These are phyloP conservation scores for Myiotriccus ornatus DNA, from an alignment of 2,797 vertebrate species.

Conservation along the genomic window DNA sequence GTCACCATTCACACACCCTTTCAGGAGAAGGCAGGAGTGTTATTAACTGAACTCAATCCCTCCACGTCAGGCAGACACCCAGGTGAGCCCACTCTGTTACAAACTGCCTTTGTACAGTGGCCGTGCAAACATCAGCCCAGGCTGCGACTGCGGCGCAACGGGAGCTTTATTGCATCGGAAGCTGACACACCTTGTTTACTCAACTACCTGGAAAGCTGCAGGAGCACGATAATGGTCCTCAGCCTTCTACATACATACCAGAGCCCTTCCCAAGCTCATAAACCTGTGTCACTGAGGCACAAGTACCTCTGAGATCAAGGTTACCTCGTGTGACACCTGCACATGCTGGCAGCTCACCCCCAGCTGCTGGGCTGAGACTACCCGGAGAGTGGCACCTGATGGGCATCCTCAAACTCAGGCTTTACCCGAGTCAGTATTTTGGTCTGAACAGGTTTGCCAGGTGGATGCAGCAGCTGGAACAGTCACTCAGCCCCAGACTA, in stretches of 20 bases:
- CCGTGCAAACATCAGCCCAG: not conserved
- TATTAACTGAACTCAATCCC: not conserved
- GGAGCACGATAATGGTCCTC: not conserved
- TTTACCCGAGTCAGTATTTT: not conserved
- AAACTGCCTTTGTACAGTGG: not conserved
- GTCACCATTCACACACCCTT: not conserved
- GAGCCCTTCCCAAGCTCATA: not conserved
- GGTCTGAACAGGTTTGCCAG: not conserved
- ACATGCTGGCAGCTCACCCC: not conserved
- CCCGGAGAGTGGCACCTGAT: not conserved
- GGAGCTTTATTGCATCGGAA: not conserved
- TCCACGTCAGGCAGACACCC: not conserved
- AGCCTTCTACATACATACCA: not conserved
- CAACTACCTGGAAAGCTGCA: not conserved
- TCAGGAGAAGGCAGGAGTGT: not conserved
- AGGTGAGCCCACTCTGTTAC: not conserved
- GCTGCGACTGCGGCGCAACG: fast-evolving
- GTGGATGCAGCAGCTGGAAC: not conserved
- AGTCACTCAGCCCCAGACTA: not conserved
- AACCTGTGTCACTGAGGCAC: fast-evolving
- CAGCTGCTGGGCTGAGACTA: not conserved
- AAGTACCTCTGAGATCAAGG: not conserved
- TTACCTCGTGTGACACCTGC: fast-evolving
- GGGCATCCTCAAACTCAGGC: not conserved
- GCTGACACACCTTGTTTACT: not conserved